Evolutionary conservation across 1,140 invertebrate genomes (phyloP), one percentile per base, ranked within the genome.

Genomic region (Drosophila ambigua): DNA sequence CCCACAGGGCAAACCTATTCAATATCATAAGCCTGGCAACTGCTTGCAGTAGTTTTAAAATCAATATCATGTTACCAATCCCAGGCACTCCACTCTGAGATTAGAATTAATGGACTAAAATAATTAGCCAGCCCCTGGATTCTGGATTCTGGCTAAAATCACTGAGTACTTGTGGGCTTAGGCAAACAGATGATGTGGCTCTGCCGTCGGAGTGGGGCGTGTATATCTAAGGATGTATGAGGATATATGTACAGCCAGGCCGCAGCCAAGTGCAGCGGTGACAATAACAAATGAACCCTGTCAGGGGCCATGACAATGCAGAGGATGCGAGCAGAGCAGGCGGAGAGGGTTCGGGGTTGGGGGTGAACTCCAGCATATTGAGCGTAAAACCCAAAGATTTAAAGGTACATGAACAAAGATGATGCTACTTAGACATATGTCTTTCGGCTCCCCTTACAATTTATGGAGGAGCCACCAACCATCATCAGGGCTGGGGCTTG

Each of bases 321-420:
- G 45, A 63, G 24, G 54, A 53, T 53, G 50, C 61, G 65, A 51
- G 45, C 49, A 15, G 48, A 45, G 49, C 15, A 20, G 51, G 31
- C 49, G 44, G 13, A 24, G 31, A 28, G 23, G 13, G 9, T 4
- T 0, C 31, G n/a, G 9, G 15, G 9, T 11, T n/a, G 44, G 24
- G n/a, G 51, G 0, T 39, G 13, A 52, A 13, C 43, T 41, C 26
- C 9, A 62, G 63, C 78, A 87, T 82, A 87, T 87, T 87, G 82
- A 87, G 82, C 82, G 75, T 87, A 88, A 85, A 87, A 82, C 78
- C 79, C 51, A 71, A 78, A 82, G 83, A 87, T 87, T 87, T 87
- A 87, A 80, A 85, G 83, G 66, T 82, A 87, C 83, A 87, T 79
- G 83, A 58, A 73, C 73, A 84, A 73, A 85, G 77, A 80, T 85